Conservation (phyloP, 2,888 invertebrate genomes). For the Zele albiditarsus region DNA sequence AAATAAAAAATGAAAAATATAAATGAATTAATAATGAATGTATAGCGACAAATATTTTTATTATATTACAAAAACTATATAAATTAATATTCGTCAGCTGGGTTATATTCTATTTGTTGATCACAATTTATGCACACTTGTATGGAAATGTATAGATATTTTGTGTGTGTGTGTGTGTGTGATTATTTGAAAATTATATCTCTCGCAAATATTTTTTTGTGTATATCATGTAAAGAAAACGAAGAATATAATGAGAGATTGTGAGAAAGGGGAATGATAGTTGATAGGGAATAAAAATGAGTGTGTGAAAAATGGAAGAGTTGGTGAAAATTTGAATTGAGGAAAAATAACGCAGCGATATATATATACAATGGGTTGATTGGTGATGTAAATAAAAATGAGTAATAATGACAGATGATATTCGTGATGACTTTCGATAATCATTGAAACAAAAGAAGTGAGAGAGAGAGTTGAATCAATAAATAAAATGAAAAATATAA, state of each 20-base stretch:
- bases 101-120: neutral
- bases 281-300: neutral
- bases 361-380: neutral
- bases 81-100: neutral
- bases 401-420: conserved; percentile 2
- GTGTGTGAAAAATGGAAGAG: neutral
- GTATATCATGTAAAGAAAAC: neutral
- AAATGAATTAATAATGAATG: neutral
- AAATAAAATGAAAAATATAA: neutral
- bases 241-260: neutral
- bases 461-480: neutral
- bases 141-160: neutral
- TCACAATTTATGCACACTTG: neutral
- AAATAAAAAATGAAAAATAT: neutral
- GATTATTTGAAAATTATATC: too few species aligned
- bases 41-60: conserved; percentile 2
- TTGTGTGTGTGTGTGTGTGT: neutral
- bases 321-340: neutral
- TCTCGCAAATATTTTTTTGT: neutral
- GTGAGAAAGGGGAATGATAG: neutral
- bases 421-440: neutral
- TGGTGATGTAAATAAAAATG: neutral
- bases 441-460: neutral
- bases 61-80: neutral
- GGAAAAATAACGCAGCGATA: neutral